Conservation (phyloP, 2,888 invertebrate species). For the Nemapogon koenigi region DNA sequence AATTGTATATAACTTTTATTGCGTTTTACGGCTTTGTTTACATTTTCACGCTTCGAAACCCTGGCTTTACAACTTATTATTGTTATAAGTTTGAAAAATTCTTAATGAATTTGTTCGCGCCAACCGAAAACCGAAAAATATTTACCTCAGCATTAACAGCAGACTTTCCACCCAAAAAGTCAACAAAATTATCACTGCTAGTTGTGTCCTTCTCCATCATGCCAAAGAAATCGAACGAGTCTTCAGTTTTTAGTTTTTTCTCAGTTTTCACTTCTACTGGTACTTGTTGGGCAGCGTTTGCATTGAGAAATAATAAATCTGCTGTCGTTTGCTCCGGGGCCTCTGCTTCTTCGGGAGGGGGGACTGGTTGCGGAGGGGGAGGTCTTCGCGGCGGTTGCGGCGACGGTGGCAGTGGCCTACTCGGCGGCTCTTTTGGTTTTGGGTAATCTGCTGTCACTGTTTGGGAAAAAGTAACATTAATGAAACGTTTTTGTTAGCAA, state of each 20-base stretch:
- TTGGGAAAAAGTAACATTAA: conserved; percentile 9
- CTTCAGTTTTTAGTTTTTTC: conserved; percentile 40
- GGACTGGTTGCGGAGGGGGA: conserved; percentile 11
- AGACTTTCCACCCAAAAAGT: conserved; percentile 38
- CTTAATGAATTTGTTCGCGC: no score
- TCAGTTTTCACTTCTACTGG: conserved; percentile 18
- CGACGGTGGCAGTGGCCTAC: conserved; percentile 32
- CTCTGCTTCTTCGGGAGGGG: conserved; percentile 12
- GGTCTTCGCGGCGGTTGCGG: conserved; percentile 19
- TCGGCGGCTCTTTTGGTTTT: conserved; percentile 27
- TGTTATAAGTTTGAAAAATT: no score
- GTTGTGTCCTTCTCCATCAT: conserved; percentile 61
- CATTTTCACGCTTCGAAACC: no score
- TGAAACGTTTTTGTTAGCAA: conserved; percentile 5
- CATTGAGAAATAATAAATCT: conserved; percentile 40
- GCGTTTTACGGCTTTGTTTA: no score
- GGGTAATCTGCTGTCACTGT: conserved; percentile 47
- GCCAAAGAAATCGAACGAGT: conserved; percentile 68
- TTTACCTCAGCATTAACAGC: conserved; percentile 7
- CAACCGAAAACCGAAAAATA: no score
- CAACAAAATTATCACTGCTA: conserved; percentile 46
- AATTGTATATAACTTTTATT: no score
- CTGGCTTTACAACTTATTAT: no score
- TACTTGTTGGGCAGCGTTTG: conserved; percentile 18
- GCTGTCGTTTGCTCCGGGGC: conserved; percentile 18